phyloP scores from a whole-genome alignment of 2,113 vertebrate species.

The Toxotes chatareus region DNA sequence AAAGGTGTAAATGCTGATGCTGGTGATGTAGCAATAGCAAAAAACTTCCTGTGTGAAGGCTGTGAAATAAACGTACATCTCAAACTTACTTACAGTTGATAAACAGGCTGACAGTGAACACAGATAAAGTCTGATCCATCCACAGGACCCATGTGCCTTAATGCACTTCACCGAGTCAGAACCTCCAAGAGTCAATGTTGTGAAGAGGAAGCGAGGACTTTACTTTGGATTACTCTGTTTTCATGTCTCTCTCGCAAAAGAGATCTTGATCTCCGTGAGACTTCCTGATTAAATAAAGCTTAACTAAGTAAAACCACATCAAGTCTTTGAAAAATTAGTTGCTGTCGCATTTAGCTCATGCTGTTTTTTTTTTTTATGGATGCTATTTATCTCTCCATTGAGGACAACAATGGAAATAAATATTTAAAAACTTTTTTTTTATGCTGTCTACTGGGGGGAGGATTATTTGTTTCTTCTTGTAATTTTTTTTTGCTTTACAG shows the following conservation, averaged over 20 bases:
- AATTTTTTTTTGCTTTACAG: background rate
- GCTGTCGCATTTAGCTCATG: constrained; percentile 40
- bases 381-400: constrained; percentile 14
- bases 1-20: too few relatives aligned
- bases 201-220: constrained; percentile 17
- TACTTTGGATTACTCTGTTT: constrained; percentile 6
- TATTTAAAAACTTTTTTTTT: constrained; percentile 15
- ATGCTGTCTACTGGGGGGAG: background rate
- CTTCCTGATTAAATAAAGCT: constrained; percentile 37
- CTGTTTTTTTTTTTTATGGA: constrained; percentile 17
- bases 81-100: background rate
- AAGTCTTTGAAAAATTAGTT: constrained; percentile 23
- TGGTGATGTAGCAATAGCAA: too few relatives aligned
- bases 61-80: background rate
- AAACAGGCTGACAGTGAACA: too few relatives aligned
- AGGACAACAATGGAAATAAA: constrained; percentile 17
- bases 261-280: constrained; percentile 32
- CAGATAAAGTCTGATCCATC: background rate
- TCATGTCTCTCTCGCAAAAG: background rate
- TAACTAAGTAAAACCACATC: constrained; percentile 32
- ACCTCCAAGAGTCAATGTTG: background rate
- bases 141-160: background rate
- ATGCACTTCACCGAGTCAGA: background rate
- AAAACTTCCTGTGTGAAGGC: background rate
- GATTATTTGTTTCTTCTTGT: background rate